Conservation (phyloP, 2,888 invertebrate genomes). For the Nomada fabriciana region DNA sequence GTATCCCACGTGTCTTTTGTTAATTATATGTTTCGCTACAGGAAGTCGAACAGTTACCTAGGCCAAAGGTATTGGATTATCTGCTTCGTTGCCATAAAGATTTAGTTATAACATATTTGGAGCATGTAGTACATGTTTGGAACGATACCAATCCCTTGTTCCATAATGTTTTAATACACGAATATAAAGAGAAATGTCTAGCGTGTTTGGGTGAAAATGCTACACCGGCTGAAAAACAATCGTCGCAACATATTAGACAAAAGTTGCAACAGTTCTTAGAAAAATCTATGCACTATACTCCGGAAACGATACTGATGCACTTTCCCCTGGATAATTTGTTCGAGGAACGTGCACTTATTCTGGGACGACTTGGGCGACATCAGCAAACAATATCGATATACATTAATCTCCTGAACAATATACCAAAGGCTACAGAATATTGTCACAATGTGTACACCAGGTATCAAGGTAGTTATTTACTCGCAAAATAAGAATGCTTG, state of each 20-base stretch:
- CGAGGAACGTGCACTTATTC: conserved; percentile 97
- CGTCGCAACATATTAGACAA: conserved; percentile 86
- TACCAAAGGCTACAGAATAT: conserved; percentile 93
- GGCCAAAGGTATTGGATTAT: conserved; percentile 95
- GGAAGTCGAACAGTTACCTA: conserved; percentile 95
- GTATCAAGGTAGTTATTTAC: conserved; percentile 77
- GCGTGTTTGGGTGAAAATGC: conserved; percentile 79
- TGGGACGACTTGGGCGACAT: conserved; percentile 95
- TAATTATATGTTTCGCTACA: conserved; percentile 76
- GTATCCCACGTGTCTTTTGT: background rate
- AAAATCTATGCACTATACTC: conserved; percentile 92
- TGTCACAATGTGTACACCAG: conserved; percentile 90
- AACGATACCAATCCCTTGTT: conserved; percentile 93
- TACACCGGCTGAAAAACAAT: conserved; percentile 84
- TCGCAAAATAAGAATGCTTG: background rate
- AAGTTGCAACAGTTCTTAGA: conserved; percentile 92
- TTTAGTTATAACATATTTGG: conserved; percentile 96
- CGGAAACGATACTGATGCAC: conserved; percentile 93
- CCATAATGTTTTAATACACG: conserved; percentile 95
- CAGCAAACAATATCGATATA: conserved; percentile 97
- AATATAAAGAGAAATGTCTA: conserved; percentile 91
- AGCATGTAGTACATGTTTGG: conserved; percentile 97
- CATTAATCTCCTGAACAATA: conserved; percentile 93
- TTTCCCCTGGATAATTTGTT: conserved; percentile 94
- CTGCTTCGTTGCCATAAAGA: conserved; percentile 92